phyloP scores from a whole-genome alignment of 2,888 invertebrate genomes.

The Isoperla grammatica region DNA sequence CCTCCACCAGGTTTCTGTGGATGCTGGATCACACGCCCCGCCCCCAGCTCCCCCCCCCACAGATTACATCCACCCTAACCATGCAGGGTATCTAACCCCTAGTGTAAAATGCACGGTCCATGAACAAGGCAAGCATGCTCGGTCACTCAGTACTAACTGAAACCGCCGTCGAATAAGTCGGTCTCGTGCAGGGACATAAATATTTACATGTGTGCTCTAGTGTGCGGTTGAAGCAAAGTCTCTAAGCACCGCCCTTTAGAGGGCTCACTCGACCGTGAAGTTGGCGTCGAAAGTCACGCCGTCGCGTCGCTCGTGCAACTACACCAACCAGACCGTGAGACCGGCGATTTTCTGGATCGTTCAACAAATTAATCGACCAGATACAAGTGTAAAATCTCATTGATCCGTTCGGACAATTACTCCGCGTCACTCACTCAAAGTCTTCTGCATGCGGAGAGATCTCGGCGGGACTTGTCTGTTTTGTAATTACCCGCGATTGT shows the following conservation, averaged over 20 bases:
- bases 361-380: conserved; percentile 15
- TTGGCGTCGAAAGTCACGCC: not conserved
- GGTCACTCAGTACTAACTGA: no score
- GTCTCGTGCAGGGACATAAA: not conserved
- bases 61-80: conserved; percentile 1
- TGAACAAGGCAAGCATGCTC: not conserved
- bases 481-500: no score
- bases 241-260: not conserved
- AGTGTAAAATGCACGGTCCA: conserved; percentile 12
- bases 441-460: no score
- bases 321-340: conserved; percentile 7
- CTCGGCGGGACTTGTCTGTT: no score
- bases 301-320: conserved; percentile 2
- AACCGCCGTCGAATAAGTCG: not conserved
- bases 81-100: conserved; percentile 10
- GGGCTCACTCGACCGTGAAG: not conserved
- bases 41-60: not conserved
- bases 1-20: not conserved
- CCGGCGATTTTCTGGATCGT: conserved; percentile 7
- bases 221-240: not conserved
- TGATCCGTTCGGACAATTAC: no score
- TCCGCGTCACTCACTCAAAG: no score
- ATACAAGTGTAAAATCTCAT: not conserved
- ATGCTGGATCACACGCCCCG: not conserved
- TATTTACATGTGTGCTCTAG: conserved; percentile 4